Evolutionary conservation across 1,140 invertebrate genomes (phyloP).

Genomic region (Drosophila pandora): DNA sequence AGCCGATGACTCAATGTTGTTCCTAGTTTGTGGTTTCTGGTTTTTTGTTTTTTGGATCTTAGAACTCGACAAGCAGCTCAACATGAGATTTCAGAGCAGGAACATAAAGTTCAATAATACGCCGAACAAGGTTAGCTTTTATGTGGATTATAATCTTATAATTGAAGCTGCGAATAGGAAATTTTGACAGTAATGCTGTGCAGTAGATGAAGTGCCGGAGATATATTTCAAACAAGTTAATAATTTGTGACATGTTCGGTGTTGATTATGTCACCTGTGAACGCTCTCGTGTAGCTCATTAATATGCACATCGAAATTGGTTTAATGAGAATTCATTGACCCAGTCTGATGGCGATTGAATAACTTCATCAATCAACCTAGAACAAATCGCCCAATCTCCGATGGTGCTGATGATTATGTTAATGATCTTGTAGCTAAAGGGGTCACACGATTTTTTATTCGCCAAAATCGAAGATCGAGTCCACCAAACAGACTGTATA

Average conservation of each 20-base stretch:
- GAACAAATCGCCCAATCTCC: conserved; percentile 26
- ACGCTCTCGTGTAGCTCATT: conserved; percentile 24
- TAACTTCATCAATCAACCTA: conserved; percentile 56
- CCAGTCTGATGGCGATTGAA: conserved; percentile 31
- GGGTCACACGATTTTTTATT: conserved; percentile 36
- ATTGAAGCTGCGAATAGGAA: conserved; percentile 14
- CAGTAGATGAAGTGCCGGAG: neutral
- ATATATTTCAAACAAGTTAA: conserved; percentile 9
- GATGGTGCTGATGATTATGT: conserved; percentile 22
- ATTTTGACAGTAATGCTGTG: neutral
- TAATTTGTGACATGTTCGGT: conserved; percentile 6
- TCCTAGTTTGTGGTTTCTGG: conserved; percentile 37
- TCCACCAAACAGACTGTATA: neutral
- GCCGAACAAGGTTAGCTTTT: conserved; percentile 29
- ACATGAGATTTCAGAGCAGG: conserved; percentile 17
- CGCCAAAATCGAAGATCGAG: conserved; percentile 17
- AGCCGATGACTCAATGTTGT: conserved; percentile 37
- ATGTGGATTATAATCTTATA: conserved; percentile 25
- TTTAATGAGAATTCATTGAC: conserved; percentile 54
- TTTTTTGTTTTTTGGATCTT: conserved; percentile 9
- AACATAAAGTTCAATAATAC: conserved; percentile 19
- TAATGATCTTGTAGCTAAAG: conserved; percentile 34
- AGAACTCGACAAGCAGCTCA: conserved; percentile 30
- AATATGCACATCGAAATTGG: conserved; percentile 34
- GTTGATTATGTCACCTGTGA: conserved; percentile 30